Conservation (phyloP, 2,888 invertebrate species). For the Nomada ferruginata region DNA sequence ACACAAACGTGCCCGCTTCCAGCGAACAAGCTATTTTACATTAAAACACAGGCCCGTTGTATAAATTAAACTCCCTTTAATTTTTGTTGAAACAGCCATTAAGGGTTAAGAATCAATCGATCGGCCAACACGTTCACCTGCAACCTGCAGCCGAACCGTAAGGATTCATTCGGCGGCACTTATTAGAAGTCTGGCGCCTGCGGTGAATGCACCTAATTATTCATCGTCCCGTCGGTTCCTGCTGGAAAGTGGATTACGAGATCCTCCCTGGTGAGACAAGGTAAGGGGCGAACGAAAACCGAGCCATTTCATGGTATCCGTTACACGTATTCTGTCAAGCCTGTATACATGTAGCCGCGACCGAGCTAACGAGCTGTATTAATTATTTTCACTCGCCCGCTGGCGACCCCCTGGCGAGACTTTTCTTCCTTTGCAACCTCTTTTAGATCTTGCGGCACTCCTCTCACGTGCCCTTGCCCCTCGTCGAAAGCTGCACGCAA, state of each 20-base stretch:
- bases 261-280: constrained; percentile 54
- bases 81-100: constrained; percentile 1
- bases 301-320: constrained; percentile 53
- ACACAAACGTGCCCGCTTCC: too few species aligned
- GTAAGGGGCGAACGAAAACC: constrained; percentile 16
- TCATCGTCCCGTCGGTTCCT: constrained; percentile 66
- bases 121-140: constrained; percentile 1
- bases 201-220: constrained; percentile 70
- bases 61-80: constrained; percentile 2
- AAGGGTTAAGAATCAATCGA: constrained; percentile 42
- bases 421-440: constrained; percentile 33
- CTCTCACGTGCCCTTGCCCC: background rate
- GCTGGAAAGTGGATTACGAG: constrained; percentile 72
- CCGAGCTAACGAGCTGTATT: constrained; percentile 67
- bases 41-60: background rate
- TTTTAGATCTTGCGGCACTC: constrained; percentile 4
- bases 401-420: constrained; percentile 57
- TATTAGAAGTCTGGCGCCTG: constrained; percentile 52
- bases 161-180: constrained; percentile 54
- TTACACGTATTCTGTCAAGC: constrained; percentile 58
- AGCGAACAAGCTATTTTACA: background rate
- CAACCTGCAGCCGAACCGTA: constrained; percentile 28
- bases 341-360: constrained; percentile 53
- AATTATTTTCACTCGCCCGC: constrained; percentile 71
- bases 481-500: constrained; percentile 5